Conservation (phyloP, 2,113 vertebrate species). For the Megaceryle torquata region DNA sequence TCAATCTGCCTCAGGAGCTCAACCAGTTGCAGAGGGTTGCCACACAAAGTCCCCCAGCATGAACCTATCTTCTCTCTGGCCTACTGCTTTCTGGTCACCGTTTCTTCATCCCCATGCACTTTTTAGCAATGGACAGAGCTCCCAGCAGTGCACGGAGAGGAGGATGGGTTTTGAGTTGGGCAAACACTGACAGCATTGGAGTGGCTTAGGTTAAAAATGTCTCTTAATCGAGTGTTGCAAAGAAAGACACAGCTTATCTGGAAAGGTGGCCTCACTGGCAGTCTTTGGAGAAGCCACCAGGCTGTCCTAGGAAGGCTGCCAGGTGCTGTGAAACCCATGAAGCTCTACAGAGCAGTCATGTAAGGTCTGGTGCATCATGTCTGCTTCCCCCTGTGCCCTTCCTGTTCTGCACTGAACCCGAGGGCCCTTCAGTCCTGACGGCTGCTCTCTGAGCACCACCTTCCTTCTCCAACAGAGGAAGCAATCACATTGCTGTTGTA, state of each 20-base stretch:
- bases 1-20: background rate
- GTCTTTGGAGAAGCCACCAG: background rate
- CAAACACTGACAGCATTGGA: background rate
- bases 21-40: background rate
- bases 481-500: accelerated
- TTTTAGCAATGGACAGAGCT: background rate
- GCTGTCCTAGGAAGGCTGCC: background rate
- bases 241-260: background rate
- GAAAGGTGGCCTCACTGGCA: background rate
- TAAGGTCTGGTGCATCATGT: background rate
- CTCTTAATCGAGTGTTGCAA: background rate
- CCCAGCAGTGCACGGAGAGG: accelerated
- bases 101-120: background rate
- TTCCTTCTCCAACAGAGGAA: background rate
- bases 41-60: background rate
- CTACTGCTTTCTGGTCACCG: background rate
- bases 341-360: background rate
- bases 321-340: background rate
- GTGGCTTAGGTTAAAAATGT: background rate
- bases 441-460: background rate
- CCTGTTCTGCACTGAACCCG: accelerated
- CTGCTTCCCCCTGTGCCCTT: background rate
- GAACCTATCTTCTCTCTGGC: background rate
- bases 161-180: accelerated
- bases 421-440: accelerated